These are phyloP conservation scores for Galeopterus variegatus DNA, from an alignment of 2,113 vertebrate species.

Conservation along the genomic window DNA sequence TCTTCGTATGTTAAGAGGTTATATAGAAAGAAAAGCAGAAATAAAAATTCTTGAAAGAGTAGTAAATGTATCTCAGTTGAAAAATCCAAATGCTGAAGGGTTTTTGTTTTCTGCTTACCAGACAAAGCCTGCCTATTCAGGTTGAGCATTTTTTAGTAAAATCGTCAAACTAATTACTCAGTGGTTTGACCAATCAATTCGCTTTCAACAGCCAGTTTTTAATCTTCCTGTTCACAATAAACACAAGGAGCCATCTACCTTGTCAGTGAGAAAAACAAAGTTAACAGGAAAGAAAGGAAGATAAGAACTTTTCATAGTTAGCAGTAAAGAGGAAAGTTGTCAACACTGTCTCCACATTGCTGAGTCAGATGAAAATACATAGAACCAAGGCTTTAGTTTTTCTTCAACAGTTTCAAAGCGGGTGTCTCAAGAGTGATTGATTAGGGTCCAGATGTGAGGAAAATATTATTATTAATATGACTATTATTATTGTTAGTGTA, in stretches of 20 bases:
- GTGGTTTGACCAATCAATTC: background rate
- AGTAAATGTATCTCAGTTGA: background rate
- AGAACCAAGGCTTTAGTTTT: background rate
- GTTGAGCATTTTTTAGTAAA: background rate
- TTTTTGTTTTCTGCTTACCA: background rate
- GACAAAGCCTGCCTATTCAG: background rate
- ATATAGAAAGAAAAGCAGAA: constrained; percentile 39
- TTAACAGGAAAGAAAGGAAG: background rate
- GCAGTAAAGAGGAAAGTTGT: background rate
- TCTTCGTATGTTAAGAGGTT: background rate
- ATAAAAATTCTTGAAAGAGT: background rate
- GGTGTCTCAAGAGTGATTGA: background rate
- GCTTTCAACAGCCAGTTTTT: constrained; percentile 13
- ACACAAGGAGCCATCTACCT: background rate
- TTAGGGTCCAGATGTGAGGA: background rate
- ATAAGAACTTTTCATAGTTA: background rate
- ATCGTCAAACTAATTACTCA: background rate
- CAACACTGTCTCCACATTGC: background rate
- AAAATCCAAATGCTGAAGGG: background rate
- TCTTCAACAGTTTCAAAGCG: constrained; percentile 36
- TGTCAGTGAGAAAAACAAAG: constrained; percentile 22
- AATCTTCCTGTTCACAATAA: constrained; percentile 14
- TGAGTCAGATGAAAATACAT: background rate
- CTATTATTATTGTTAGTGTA: background rate
- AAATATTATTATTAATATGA: background rate